Conservation (phyloP, 2,113 vertebrate species). For the Clarias batrachus region DNA sequence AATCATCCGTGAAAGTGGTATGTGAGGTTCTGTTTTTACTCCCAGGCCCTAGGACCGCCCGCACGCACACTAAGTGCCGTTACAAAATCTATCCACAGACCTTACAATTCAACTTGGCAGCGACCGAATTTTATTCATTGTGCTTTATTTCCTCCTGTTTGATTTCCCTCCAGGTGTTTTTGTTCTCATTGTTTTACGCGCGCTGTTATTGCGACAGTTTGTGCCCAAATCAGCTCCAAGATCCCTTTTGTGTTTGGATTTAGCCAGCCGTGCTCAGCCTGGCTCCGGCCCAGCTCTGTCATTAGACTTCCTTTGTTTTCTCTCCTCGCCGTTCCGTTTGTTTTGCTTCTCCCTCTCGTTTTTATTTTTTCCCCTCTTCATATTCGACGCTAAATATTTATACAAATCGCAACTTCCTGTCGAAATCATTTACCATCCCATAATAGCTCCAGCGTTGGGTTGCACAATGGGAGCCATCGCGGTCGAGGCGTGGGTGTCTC, state of each 20-base stretch:
- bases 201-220: constrained; percentile 44
- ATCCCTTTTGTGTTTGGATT: constrained; percentile 55
- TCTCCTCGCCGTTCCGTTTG: constrained; percentile 45
- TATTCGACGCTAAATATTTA: constrained; percentile 50
- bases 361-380: constrained; percentile 26
- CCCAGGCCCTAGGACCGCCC: neutral
- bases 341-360: constrained; percentile 51
- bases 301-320: constrained; percentile 49
- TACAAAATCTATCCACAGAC: constrained; percentile 1
- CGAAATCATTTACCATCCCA: constrained; percentile 49
- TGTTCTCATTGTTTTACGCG: constrained; percentile 35
- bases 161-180: constrained; percentile 52
- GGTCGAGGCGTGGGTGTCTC: constrained; percentile 19
- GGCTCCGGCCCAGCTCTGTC: constrained; percentile 48
- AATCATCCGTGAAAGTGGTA: neutral
- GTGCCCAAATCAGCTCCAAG: constrained; percentile 45
- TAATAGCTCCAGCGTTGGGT: constrained; percentile 39
- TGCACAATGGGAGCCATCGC: constrained; percentile 43
- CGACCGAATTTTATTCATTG: constrained; percentile 29
- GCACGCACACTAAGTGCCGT: neutral
- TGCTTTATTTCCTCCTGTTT: constrained; percentile 35
- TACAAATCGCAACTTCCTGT: constrained; percentile 50
- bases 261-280: constrained; percentile 37
- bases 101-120: constrained; percentile 24
- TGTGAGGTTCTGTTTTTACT: neutral